These are phyloP conservation scores for Artemia franciscana DNA, from an alignment of 1,140 invertebrate genomes.

Conservation along the genomic window DNA sequence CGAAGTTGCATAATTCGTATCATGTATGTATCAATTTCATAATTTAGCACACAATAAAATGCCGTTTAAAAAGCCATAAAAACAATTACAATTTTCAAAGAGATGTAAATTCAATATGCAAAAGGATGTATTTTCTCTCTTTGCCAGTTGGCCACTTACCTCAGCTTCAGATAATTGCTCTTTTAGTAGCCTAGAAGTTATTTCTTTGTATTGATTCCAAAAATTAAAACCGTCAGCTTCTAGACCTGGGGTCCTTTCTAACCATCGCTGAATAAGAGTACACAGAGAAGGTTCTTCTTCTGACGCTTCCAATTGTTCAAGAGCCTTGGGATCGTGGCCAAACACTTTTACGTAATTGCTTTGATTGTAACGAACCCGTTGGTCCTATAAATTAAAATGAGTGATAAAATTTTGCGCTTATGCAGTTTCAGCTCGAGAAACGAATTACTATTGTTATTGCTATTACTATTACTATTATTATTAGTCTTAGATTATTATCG, in stretches of 20 bases:
- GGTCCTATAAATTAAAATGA: conserved; percentile 26
- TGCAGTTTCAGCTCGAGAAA: too few species aligned
- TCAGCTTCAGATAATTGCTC: conserved; percentile 35
- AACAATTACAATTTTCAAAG: too few species aligned
- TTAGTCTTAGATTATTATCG: too few species aligned
- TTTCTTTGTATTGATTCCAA: conserved; percentile 64
- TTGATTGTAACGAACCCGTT: conserved; percentile 79
- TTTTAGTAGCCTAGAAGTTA: conserved; percentile 45
- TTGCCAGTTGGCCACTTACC: conserved; percentile 22
- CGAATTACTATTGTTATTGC: too few species aligned
- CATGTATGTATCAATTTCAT: too few species aligned
- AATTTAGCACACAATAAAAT: too few species aligned
- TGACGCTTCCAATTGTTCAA: conserved; percentile 44
- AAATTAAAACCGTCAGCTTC: conserved; percentile 56
- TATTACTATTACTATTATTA: too few species aligned
- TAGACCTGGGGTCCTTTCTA: conserved; percentile 78
- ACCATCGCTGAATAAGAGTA: conserved; percentile 66
- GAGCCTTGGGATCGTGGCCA: conserved; percentile 41
- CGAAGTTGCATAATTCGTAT: too few species aligned
- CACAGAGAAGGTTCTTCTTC: conserved; percentile 61
- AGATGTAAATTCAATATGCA: too few species aligned
- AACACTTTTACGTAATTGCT: conserved; percentile 66
- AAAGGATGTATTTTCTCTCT: too few species aligned
- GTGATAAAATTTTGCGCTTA: too few species aligned
- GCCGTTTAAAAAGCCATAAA: too few species aligned